phyloP scores from a whole-genome alignment of 2,888 invertebrate genomes.

The Rhodophaea formosa region DNA sequence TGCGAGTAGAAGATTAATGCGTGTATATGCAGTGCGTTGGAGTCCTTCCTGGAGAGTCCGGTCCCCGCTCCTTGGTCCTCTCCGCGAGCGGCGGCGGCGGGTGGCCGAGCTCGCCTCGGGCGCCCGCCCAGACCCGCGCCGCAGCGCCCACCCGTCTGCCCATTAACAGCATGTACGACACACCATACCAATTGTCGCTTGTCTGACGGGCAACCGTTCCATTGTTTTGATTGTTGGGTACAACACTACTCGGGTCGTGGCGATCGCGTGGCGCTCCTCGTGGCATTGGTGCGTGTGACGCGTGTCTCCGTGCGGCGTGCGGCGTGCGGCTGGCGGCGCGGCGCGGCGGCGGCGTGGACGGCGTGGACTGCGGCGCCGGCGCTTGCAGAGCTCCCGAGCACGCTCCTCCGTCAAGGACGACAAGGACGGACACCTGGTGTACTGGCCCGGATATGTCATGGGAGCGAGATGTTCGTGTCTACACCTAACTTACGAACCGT shows the following conservation, averaged over 20 bases:
- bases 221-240: slow-evolving; percentile 82
- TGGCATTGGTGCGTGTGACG: slow-evolving; percentile 52
- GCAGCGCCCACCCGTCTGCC: slow-evolving; percentile 65
- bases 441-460: slow-evolving; percentile 99
- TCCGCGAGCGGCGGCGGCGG: slow-evolving; percentile 45
- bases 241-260: slow-evolving; percentile 82
- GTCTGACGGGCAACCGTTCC: slow-evolving; percentile 83
- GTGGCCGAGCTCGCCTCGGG: slow-evolving; percentile 48
- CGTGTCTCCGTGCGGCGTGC: slow-evolving; percentile 31
- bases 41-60: slow-evolving; percentile 33
- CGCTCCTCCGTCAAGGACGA: slow-evolving; percentile 98
- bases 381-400: slow-evolving; percentile 89
- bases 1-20: slow-evolving; percentile 37
- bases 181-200: slow-evolving; percentile 80
- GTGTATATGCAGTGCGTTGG: slow-evolving; percentile 43
- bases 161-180: slow-evolving; percentile 80
- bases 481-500: slow-evolving; percentile 74
- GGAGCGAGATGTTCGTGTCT: slow-evolving; percentile 99
- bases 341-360: slow-evolving; percentile 38
- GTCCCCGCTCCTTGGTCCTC: slow-evolving; percentile 37
- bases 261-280: slow-evolving; percentile 78
- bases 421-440: slow-evolving; percentile 99
- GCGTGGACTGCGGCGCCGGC: slow-evolving; percentile 43
- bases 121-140: slow-evolving; percentile 50
- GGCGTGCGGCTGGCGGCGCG: slow-evolving; percentile 33